phyloP scores from a whole-genome alignment of 2,113 vertebrate genomes.

The Xyrauchen texanus region DNA sequence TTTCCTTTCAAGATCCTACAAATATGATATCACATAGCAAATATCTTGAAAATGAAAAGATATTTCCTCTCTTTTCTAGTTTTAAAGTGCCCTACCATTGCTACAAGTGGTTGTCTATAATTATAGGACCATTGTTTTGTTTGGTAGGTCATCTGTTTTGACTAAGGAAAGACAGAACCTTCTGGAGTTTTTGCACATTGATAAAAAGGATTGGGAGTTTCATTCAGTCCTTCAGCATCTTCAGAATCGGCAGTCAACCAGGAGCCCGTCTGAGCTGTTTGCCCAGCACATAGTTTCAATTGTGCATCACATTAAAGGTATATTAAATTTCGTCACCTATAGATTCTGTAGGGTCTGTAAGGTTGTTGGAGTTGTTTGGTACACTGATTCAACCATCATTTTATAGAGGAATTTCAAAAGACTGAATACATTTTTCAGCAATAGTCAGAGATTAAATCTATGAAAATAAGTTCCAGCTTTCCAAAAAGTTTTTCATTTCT shows the following conservation, averaged over 20 bases:
- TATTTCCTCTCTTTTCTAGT: too few relatives aligned
- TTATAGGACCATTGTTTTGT: conserved; percentile 8
- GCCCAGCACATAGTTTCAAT: conserved; percentile 96
- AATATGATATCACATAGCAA: too few relatives aligned
- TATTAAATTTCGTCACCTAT: conserved; percentile 38
- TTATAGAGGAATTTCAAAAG: neutral
- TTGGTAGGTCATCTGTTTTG: conserved; percentile 50
- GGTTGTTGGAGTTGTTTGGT: too few relatives aligned
- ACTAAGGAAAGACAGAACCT: conserved; percentile 38
- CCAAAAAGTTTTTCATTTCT: too few relatives aligned
- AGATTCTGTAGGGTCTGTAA: neutral
- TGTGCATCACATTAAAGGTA: conserved; percentile 95
- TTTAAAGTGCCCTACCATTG: too few relatives aligned
- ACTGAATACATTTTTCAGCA: too few relatives aligned
- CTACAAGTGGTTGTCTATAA: too few relatives aligned
- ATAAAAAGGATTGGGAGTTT: conserved; percentile 91
- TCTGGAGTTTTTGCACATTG: conserved; percentile 87
- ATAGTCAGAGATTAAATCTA: too few relatives aligned
- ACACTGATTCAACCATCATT: neutral
- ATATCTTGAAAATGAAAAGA: too few relatives aligned
- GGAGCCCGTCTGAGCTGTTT: conserved; percentile 90
- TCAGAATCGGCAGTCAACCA: conserved; percentile 81
- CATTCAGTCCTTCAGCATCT: conserved; percentile 93
- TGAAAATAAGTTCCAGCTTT: too few relatives aligned
- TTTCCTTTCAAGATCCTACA: too few relatives aligned